Percentiles rank a stretch among this genome's conserved stretches.
Evolutionary conservation across 2,888 invertebrate species (phyloP).

Genomic region (Acleris literana): DNA sequence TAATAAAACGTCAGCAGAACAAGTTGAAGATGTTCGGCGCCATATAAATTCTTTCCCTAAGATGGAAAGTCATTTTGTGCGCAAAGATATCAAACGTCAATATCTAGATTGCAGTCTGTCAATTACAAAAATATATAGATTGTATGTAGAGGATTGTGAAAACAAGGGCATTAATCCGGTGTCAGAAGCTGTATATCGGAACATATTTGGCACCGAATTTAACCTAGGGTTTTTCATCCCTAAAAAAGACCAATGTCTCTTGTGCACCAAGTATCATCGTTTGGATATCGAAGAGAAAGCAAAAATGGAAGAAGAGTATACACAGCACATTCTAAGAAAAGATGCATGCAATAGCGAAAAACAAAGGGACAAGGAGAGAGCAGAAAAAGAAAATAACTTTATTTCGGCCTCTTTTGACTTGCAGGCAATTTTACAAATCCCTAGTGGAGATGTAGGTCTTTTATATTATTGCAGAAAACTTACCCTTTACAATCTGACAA

Average conservation of each 20-base stretch:
- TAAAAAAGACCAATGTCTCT: background rate
- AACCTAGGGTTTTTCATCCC: slow-evolving; percentile 4
- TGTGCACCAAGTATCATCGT: background rate
- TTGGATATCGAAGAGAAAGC: background rate
- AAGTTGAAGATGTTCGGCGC: slow-evolving; percentile 11
- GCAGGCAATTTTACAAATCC: background rate
- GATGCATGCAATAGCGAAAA: background rate
- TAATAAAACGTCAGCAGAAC: slow-evolving; percentile 20
- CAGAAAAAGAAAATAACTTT: background rate
- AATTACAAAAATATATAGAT: slow-evolving; percentile 14
- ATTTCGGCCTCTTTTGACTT: background rate
- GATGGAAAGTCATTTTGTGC: slow-evolving; percentile 22
- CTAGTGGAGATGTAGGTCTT: background rate
- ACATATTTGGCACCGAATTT: background rate
- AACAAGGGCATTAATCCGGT: background rate
- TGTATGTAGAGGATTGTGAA: slow-evolving; percentile 7
- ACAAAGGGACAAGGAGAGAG: background rate
- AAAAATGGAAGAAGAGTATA: background rate
- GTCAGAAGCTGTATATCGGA: background rate
- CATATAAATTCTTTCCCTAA: slow-evolving; percentile 22
- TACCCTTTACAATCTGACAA: background rate
- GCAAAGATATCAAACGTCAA: slow-evolving; percentile 19
- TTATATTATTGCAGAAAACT: slow-evolving; percentile 6
- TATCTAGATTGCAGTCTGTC: slow-evolving; percentile 12
- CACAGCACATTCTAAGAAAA: background rate